These are phyloP conservation scores for Hippocampus kuda DNA, from an alignment of 2,797 vertebrate genomes.

Conservation along the genomic window DNA sequence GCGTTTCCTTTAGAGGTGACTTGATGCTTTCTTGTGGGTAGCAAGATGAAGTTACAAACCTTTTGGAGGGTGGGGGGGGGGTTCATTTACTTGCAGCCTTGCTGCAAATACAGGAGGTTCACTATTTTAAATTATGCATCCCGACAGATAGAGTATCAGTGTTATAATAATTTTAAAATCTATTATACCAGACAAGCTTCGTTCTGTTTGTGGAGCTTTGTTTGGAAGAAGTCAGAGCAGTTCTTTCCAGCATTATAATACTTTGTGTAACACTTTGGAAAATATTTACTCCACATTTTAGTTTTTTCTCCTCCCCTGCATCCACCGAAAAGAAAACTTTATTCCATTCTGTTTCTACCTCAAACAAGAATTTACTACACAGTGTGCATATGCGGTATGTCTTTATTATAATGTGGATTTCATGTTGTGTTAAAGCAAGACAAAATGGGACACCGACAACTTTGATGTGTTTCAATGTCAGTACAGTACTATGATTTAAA, in stretches of 20 bases:
- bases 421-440: constrained; percentile 10
- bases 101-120: too few relatives aligned
- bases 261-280: background rate
- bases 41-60: background rate
- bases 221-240: background rate
- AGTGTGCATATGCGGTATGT: constrained; percentile 4
- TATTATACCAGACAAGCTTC: too few relatives aligned
- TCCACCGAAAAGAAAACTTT: constrained; percentile 5
- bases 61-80: too few relatives aligned
- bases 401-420: constrained; percentile 20
- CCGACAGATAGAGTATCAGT: background rate
- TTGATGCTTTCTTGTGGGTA: background rate
- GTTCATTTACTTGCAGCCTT: too few relatives aligned
- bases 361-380: constrained; percentile 33
- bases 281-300: background rate
- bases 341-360: constrained; percentile 47
- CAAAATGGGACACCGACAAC: background rate
- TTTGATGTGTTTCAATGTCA: constrained; percentile 17
- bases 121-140: background rate
- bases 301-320: background rate
- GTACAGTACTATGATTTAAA: background rate
- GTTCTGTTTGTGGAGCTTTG: background rate
- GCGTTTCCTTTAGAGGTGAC: background rate
- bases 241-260: background rate
- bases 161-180: background rate